These are phyloP conservation scores for Gorilla gorilla DNA, from an alignment of 2,113 vertebrate species.

Conservation along the genomic window DNA sequence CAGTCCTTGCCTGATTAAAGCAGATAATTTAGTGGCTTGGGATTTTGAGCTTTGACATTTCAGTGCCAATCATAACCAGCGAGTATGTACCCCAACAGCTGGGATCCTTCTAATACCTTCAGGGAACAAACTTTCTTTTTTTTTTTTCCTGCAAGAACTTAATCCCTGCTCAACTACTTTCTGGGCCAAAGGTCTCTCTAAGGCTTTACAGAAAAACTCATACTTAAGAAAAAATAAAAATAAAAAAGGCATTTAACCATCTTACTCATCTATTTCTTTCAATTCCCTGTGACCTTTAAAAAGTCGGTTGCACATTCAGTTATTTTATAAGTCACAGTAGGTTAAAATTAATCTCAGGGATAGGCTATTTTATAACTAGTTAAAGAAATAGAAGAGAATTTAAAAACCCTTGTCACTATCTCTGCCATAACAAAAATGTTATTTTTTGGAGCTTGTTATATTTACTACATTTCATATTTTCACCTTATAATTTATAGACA, in stretches of 20 bases:
- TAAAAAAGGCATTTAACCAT: slow-evolving; percentile 39
- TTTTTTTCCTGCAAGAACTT: slow-evolving; percentile 45
- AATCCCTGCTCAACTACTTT: slow-evolving; percentile 72
- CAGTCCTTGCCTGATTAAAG: slow-evolving; percentile 41
- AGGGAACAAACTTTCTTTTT: slow-evolving; percentile 54
- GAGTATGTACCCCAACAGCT: slow-evolving; percentile 54
- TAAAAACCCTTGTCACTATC: neutral
- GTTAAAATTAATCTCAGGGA: slow-evolving; percentile 54
- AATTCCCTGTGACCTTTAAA: slow-evolving; percentile 63
- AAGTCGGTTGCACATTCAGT: slow-evolving; percentile 55
- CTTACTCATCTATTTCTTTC: slow-evolving; percentile 45
- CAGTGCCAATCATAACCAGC: slow-evolving; percentile 60
- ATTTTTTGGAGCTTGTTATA: neutral
- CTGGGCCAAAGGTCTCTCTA: slow-evolving; percentile 69
- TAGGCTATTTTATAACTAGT: slow-evolving; percentile 49
- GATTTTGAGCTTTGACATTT: slow-evolving; percentile 71
- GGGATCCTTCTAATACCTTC: slow-evolving; percentile 63
- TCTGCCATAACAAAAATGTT: neutral
- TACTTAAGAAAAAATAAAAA: neutral
- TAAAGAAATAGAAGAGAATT: slow-evolving; percentile 25
- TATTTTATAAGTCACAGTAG: slow-evolving; percentile 62
- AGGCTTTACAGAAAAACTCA: slow-evolving; percentile 69
- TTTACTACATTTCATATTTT: neutral
- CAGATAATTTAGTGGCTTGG: slow-evolving; percentile 53
- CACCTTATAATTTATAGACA: neutral